These are phyloP conservation scores for Ctenoplectra terminalis DNA, from an alignment of 1,140 invertebrate genomes.

Conservation along the genomic window DNA sequence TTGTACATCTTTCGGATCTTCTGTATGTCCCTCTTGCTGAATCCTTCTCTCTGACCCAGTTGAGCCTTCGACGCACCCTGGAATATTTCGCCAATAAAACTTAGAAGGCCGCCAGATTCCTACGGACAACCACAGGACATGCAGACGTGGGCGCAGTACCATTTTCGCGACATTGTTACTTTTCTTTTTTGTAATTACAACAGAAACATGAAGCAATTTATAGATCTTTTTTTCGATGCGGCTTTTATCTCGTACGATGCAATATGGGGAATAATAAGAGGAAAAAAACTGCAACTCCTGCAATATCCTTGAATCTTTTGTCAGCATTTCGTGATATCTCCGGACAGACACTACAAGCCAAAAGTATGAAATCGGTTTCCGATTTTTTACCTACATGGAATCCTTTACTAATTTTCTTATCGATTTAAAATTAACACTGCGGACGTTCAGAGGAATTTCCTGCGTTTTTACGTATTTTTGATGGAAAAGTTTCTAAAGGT, in stretches of 20 bases:
- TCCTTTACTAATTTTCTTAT: no score
- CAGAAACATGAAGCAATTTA: background rate
- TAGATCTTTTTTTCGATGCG: background rate
- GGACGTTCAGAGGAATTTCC: no score
- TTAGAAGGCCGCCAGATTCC: constrained; percentile 60
- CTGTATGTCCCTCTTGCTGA: constrained; percentile 88
- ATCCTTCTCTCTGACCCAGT: constrained; percentile 87
- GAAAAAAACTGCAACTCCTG: background rate
- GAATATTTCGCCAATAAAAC: constrained; percentile 67
- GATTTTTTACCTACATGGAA: no score
- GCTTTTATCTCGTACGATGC: background rate
- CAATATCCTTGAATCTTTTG: no score
- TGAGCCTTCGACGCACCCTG: constrained; percentile 55
- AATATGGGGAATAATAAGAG: no score
- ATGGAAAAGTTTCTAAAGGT: no score
- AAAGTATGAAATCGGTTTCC: no score
- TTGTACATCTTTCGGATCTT: constrained; percentile 91
- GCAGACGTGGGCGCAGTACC: background rate
- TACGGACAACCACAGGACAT: constrained; percentile 27
- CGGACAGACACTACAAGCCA: no score
- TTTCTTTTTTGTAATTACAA: background rate
- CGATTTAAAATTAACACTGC: no score
- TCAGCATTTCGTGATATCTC: no score
- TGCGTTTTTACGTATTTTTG: no score
- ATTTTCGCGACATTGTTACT: background rate